Percentiles rank a stretch among this genome's conserved stretches.
Evolutionary conservation across 2,113 vertebrate genomes (phyloP).

Genomic region (Thunnus maccoyii): DNA sequence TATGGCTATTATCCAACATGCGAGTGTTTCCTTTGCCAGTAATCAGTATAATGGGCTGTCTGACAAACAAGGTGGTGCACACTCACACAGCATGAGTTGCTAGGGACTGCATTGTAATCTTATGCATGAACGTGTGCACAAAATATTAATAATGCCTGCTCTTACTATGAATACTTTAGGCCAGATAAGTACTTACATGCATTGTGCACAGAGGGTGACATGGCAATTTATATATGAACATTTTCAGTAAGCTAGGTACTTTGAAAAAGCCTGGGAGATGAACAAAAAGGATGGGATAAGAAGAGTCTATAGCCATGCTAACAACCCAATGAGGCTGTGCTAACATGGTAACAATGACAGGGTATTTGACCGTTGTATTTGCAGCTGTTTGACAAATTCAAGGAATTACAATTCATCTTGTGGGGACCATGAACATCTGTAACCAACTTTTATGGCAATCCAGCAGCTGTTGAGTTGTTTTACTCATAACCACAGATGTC

Average conservation of each 20-base stretch:
- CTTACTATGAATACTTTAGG: slow-evolving; percentile 59
- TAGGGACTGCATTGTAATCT: slow-evolving; percentile 36
- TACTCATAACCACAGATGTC: no score
- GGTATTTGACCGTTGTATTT: no score
- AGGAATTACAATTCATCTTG: no score
- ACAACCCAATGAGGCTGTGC: neutral
- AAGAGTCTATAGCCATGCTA: neutral
- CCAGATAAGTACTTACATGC: slow-evolving; percentile 51
- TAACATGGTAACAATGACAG: neutral
- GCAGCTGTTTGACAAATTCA: no score
- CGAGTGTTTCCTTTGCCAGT: slow-evolving; percentile 52
- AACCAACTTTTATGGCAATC: no score
- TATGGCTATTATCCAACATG: slow-evolving; percentile 60
- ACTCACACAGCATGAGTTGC: slow-evolving; percentile 27
- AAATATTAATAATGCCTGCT: slow-evolving; percentile 60
- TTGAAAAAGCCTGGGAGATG: neutral
- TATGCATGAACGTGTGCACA: slow-evolving; percentile 35
- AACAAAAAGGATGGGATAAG: neutral
- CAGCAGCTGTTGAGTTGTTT: no score
- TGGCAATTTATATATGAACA: slow-evolving; percentile 15
- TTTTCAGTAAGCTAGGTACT: neutral
- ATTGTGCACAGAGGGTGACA: neutral
- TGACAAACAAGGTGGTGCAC: slow-evolving; percentile 41
- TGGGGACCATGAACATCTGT: no score
- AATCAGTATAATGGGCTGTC: slow-evolving; percentile 74